Evolutionary conservation across 1,140 invertebrate genomes (phyloP).

Genomic region (Meloidogyne hapla): DNA sequence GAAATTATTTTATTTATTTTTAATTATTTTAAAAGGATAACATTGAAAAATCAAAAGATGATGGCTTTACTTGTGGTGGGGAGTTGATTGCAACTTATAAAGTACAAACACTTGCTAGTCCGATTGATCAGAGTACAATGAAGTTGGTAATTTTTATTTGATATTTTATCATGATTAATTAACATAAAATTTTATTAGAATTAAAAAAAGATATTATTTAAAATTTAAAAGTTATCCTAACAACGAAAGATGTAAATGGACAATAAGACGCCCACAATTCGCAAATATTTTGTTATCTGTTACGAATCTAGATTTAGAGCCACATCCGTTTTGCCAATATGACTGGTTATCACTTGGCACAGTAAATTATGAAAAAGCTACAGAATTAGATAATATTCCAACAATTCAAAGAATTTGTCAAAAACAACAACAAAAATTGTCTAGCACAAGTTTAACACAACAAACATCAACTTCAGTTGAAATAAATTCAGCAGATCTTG

Average conservation of each 20-base stretch:
- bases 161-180: neutral
- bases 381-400: constrained; percentile 14
- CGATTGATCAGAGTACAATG: neutral
- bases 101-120: constrained; percentile 38
- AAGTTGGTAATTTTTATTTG: constrained; percentile 7
- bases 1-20: neutral
- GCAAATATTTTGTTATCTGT: constrained; percentile 46
- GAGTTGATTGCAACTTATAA: constrained; percentile 45
- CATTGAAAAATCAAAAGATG: neutral
- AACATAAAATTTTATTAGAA: too few relatives aligned
- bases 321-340: constrained; percentile 45
- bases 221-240: constrained; percentile 35
- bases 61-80: constrained; percentile 47
- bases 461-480: constrained; percentile 16
- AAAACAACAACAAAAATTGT: constrained; percentile 41
- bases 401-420: constrained; percentile 33
- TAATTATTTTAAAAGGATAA: neutral
- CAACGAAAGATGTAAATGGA: constrained; percentile 55
- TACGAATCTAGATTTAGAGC: constrained; percentile 54
- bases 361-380: constrained; percentile 19
- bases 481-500: constrained; percentile 43
- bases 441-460: too few relatives aligned
- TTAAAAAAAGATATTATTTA: neutral
- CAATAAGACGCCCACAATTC: constrained; percentile 44
- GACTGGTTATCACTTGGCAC: constrained; percentile 50